phyloP scores from a whole-genome alignment of 1,140 invertebrate genomes.

The Eurosta solidaginis region DNA sequence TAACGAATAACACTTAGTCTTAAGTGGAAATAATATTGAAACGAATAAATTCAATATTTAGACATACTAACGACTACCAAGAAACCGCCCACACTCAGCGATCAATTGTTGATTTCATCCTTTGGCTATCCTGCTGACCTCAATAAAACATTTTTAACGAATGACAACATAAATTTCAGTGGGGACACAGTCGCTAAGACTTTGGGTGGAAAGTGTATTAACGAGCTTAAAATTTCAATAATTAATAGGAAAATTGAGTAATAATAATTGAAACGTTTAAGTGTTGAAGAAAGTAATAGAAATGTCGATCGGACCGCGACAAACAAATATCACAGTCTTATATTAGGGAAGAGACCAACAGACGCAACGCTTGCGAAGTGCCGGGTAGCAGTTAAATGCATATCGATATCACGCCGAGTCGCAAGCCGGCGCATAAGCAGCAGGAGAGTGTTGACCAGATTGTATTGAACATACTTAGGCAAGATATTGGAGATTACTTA shows the following conservation, averaged over 20 bases:
- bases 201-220: not conserved
- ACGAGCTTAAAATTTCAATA: not conserved
- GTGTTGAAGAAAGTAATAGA: not conserved
- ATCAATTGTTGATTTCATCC: not conserved
- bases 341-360: too few relatives aligned
- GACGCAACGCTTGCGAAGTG: not conserved
- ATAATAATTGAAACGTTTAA: not conserved
- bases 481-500: not conserved
- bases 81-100: not conserved
- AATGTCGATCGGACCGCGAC: slow-evolving; percentile 2
- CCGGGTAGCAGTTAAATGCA: not conserved
- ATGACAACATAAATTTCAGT: not conserved
- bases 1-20: not conserved
- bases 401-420: not conserved
- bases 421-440: not conserved
- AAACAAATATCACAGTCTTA: not conserved
- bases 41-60: slow-evolving; percentile 16
- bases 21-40: too few relatives aligned
- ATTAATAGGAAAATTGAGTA: slow-evolving; percentile 14
- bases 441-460: not conserved
- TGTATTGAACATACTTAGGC: not conserved
- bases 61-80: not conserved
- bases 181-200: not conserved
- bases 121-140: not conserved
- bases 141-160: not conserved